Conservation (phyloP, 2,888 invertebrate genomes). For the Lapara coniferarum region DNA sequence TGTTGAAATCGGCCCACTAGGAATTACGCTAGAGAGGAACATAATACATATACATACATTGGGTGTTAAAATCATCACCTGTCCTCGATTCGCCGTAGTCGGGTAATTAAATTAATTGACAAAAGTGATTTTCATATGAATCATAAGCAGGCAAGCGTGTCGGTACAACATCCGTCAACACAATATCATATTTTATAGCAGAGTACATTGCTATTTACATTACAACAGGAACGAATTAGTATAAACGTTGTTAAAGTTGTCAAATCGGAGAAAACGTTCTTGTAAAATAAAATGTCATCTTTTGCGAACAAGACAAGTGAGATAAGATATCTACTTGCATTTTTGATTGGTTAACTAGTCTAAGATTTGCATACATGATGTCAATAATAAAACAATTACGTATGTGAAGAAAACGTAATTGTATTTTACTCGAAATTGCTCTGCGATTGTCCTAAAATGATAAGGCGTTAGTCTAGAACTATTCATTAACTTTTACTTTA, state of each 20-base stretch:
- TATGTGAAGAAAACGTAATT: not conserved
- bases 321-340: not conserved
- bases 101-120: no score
- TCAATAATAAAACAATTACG: not conserved
- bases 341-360: no score
- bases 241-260: no score
- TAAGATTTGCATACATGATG: not conserved
- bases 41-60: no score
- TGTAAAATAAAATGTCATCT: no score
- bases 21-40: no score
- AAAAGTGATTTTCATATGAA: no score
- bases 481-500: not conserved
- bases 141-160: no score
- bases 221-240: not conserved
- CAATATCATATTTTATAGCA: not conserved
- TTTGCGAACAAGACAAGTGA: not conserved
- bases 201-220: not conserved
- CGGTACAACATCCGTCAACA: not conserved
- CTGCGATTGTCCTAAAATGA: not conserved
- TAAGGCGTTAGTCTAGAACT: not conserved
- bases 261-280: no score
- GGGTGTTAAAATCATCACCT: no score
- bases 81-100: no score
- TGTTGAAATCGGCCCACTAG: no score
- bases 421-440: not conserved